Base-by-base conservation (phyloP, 2,797 vertebrate species). In the Hydrocynus forskahlii region DNA sequence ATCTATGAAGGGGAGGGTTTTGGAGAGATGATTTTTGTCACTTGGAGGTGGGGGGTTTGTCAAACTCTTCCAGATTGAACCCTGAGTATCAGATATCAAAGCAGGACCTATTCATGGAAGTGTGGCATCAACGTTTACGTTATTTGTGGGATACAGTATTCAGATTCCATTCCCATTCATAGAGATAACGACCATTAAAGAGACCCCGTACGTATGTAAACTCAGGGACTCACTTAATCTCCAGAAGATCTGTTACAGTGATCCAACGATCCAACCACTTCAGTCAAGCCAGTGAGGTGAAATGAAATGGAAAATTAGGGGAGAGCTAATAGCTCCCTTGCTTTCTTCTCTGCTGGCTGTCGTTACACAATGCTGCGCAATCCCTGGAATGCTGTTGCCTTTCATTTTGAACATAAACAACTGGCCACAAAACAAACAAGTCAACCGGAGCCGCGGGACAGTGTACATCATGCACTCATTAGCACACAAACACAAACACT, bases 341-440 rank as follows among this genome's bases (percentile, higher is more conserved):
- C 55, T 40, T 48, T 74, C 38, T 29, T 5, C 40, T 16, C 70
- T 40, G 64, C 72, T 78, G 73, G 55, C 76, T 55, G 64, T 70
- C 48, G 29, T 79, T 69, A 55, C 40, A 67, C 55, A 83, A 83
- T 59, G 59, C 72, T 74, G 45, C 63, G 81, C 76, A 82, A 87
- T 83, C 63, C 76, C 60, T 63, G 88, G 80, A 87, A 88, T 86
- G 70, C 60, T 80, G 67, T 78, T 79, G 79, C 76, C 38, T 84
- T 86, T 84, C 74, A 45, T 68, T 78, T 67, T 72, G 17, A 85
- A 84, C 78, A 81, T 82, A 84, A 87, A 86, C 83, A 85, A 78
- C 50, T 60, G 74, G 54, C 77, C 79, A 87, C 83, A 81, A 85
- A 70, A 76, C 70, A 86, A 84, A 81, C 79, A 80, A 79, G 54